Conservation (phyloP, 2,888 invertebrate species). For the Lydus trimaculatus region DNA sequence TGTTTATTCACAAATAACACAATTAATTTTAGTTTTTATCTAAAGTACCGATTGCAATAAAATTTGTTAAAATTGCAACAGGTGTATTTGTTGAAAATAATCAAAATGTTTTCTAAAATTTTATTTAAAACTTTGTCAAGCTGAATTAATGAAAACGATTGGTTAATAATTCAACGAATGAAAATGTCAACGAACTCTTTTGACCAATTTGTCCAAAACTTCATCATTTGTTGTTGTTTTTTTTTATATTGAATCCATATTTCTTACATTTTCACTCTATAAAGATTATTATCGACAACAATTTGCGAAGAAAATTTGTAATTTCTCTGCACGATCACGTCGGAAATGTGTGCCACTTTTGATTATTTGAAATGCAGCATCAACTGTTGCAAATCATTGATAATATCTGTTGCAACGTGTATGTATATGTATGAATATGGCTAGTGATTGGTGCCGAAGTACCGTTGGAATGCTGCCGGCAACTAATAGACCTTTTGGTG, state of each 20-base stretch:
- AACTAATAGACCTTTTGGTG: constrained; percentile 50
- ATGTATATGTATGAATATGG: constrained; percentile 26
- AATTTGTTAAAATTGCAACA: too few species aligned
- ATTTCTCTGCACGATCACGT: background rate
- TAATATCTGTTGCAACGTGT: constrained; percentile 16
- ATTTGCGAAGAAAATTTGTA: background rate
- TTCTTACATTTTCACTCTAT: too few species aligned
- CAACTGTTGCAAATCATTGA: constrained; percentile 19
- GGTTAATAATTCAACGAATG: background rate
- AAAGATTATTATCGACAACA: background rate
- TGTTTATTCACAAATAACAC: too few species aligned
- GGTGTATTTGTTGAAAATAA: too few species aligned
- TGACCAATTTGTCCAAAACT: constrained; percentile 7
- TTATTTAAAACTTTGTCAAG: background rate
- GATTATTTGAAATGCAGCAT: background rate
- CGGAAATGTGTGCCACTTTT: background rate
- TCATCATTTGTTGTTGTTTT: too few species aligned
- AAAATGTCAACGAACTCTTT: constrained; percentile 23
- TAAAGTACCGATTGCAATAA: too few species aligned
- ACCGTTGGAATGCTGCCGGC: constrained; percentile 61
- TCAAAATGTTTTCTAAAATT: background rate
- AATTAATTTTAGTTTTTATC: too few species aligned
- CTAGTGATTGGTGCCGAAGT: constrained; percentile 61
- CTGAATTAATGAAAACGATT: background rate
- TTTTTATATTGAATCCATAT: too few species aligned